phyloP scores from a whole-genome alignment of 2,113 vertebrate genomes.

The Gymnobelideus leadbeateri region DNA sequence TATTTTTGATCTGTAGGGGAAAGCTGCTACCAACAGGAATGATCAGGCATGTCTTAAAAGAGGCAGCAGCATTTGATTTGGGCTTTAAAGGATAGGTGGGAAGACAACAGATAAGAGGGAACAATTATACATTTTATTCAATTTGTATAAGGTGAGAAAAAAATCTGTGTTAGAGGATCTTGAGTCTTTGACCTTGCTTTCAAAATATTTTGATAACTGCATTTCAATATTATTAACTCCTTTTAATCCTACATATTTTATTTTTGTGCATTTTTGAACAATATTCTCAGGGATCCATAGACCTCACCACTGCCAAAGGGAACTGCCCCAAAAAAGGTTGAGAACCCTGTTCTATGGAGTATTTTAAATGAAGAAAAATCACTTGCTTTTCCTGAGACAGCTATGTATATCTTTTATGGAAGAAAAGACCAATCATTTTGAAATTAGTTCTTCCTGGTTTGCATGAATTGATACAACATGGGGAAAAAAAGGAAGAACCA shows the following conservation, averaged over 20 bases:
- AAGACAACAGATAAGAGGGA: neutral
- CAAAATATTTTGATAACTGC: neutral
- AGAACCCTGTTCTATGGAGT: neutral
- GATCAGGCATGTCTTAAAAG: neutral
- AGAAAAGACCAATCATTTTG: conserved; percentile 49
- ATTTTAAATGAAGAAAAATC: neutral
- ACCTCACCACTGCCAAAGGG: neutral
- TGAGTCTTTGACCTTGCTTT: neutral
- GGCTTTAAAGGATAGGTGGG: neutral
- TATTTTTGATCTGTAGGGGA: neutral
- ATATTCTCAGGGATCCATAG: neutral
- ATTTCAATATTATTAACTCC: neutral
- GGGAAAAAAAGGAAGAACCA: neutral
- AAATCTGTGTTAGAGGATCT: neutral
- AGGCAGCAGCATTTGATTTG: neutral
- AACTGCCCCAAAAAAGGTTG: neutral
- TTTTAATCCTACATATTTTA: neutral
- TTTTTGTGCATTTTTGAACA: neutral
- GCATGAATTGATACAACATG: neutral
- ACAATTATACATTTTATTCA: neutral
- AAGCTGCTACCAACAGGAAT: neutral
- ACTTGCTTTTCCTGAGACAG: conserved; percentile 38
- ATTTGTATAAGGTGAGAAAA: neutral
- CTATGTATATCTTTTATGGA: conserved; percentile 16
- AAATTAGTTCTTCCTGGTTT: conserved; percentile 33